phyloP scores from a whole-genome alignment of 2,113 vertebrate species.

The Pitta sordida region DNA sequence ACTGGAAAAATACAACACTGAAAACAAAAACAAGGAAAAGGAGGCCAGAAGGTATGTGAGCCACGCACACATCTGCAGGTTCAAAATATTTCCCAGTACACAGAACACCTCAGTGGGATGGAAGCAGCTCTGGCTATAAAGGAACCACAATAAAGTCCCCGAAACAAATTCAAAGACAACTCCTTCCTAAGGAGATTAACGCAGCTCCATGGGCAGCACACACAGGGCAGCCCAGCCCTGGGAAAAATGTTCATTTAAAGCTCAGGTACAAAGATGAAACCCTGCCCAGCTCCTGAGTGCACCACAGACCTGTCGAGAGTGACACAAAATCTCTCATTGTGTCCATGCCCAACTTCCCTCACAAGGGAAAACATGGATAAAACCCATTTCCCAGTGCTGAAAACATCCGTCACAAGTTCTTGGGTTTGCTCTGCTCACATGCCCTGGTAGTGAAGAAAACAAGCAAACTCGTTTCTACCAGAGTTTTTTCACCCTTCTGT shows the following conservation, averaged over 20 bases:
- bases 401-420: background rate
- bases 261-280: background rate
- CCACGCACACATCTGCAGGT: background rate
- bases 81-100: background rate
- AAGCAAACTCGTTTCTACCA: background rate
- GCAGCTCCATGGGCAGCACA: background rate
- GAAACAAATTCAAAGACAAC: background rate
- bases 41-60: background rate
- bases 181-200: background rate
- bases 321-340: background rate
- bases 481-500: background rate
- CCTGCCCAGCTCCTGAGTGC: background rate
- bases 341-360: too few species aligned
- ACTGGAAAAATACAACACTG: background rate
- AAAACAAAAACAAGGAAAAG: background rate
- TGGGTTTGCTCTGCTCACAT: background rate
- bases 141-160: background rate
- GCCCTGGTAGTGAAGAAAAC: background rate
- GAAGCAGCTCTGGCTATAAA: background rate
- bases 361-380: background rate
- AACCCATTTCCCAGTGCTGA: background rate
- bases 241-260: background rate
- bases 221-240: background rate
- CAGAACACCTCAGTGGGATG: background rate
- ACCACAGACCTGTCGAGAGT: background rate